Evolutionary conservation across 2,797 vertebrate genomes (phyloP).

Genomic region (Ceyx erithaca): DNA sequence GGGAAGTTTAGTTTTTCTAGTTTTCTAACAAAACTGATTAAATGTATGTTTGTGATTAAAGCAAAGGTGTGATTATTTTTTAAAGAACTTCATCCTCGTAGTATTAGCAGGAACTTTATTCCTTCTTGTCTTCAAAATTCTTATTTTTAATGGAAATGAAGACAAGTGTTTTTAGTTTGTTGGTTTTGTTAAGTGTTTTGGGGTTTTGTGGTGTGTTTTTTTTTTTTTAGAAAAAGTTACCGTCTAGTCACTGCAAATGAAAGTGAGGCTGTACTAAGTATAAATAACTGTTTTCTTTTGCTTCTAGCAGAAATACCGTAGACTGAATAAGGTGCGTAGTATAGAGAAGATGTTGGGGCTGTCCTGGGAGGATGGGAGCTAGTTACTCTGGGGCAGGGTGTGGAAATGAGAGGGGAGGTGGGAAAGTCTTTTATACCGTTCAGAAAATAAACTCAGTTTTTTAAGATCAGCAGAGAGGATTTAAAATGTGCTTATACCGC

Average conservation of each 20-base stretch:
- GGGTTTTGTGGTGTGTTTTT: not conserved
- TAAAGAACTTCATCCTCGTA: not conserved
- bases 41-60: not conserved
- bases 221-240: not conserved
- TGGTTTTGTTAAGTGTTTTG: not conserved
- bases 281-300: slow-evolving; percentile 64
- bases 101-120: slow-evolving; percentile 19
- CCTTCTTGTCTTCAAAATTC: slow-evolving; percentile 7
- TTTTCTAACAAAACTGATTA: not conserved
- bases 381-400: slow-evolving; percentile 56
- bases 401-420: slow-evolving; percentile 28
- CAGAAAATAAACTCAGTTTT: not conserved
- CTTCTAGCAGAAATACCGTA: slow-evolving; percentile 70
- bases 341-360: slow-evolving; percentile 59
- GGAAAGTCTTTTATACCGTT: not conserved
- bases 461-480: not conserved
- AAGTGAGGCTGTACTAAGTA: slow-evolving; percentile 55
- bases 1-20: not conserved
- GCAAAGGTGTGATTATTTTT: not conserved
- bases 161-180: not conserved
- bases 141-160: slow-evolving; percentile 23
- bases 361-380: slow-evolving; percentile 58
- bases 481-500: not conserved
- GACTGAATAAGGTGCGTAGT: slow-evolving; percentile 68
- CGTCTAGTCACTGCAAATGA: slow-evolving; percentile 57